phyloP scores from a whole-genome alignment of 2,113 vertebrate species.

The Mustela lutreola region DNA sequence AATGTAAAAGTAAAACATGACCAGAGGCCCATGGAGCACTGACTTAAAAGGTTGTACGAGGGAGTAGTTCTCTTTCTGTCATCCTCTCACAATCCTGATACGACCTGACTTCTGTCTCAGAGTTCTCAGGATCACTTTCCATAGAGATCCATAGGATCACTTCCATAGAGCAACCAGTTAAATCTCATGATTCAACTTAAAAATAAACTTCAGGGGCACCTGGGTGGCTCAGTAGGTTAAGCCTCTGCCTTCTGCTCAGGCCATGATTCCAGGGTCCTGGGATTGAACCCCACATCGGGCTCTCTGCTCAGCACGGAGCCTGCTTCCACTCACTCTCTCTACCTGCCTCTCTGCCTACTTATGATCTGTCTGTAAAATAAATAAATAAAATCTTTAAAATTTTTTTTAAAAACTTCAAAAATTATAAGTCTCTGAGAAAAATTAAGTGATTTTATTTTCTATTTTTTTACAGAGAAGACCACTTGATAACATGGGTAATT shows the following conservation, averaged over 20 bases:
- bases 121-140: background rate
- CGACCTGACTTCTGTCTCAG: fast-evolving
- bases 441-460: background rate
- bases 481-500: background rate
- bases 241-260: too few relatives aligned
- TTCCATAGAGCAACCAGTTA: background rate
- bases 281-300: too few relatives aligned
- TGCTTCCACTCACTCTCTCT: too few relatives aligned
- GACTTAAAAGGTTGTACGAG: fast-evolving
- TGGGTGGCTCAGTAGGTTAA: too few relatives aligned
- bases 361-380: too few relatives aligned
- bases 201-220: too few relatives aligned
- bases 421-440: background rate
- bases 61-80: fast-evolving
- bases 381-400: too few relatives aligned
- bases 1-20: background rate
- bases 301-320: too few relatives aligned
- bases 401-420: background rate
- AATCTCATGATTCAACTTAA: background rate
- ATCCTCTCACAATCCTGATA: fast-evolving
- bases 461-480: background rate
- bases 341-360: too few relatives aligned
- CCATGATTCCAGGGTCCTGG: too few relatives aligned
- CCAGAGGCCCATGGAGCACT: fast-evolving
- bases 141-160: too few relatives aligned